phyloP scores from a whole-genome alignment of 2,888 invertebrate genomes.

The Caenorhabditis angaria region DNA sequence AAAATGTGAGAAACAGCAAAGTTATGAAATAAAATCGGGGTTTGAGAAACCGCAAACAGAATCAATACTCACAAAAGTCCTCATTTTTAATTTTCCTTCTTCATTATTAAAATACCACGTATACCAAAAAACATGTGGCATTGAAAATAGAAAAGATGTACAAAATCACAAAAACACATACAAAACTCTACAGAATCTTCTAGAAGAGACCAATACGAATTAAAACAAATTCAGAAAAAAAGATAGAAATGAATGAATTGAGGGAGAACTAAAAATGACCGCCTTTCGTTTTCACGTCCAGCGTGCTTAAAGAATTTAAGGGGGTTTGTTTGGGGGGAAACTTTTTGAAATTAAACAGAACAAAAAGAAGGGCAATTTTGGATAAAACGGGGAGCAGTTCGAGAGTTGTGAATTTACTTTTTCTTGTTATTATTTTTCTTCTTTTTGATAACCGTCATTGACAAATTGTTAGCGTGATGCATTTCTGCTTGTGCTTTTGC shows the following conservation, averaged over 20 bases:
- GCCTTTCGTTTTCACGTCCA: slow-evolving; percentile 44
- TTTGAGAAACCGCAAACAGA: not conserved
- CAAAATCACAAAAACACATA: slow-evolving; percentile 9
- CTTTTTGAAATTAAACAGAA: not conserved
- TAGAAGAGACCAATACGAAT: slow-evolving; percentile 5
- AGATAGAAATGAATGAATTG: slow-evolving; percentile 17
- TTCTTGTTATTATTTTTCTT: slow-evolving; percentile 28
- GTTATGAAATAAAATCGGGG: not conserved
- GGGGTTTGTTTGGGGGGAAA: not conserved
- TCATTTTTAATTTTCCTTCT: not conserved
- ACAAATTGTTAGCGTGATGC: slow-evolving; percentile 27
- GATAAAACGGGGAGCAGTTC: slow-evolving; percentile 27
- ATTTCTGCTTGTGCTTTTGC: slow-evolving; percentile 34
- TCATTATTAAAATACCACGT: not conserved
- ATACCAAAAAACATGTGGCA: not conserved
- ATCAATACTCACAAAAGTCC: not conserved
- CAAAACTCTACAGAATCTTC: slow-evolving; percentile 14
- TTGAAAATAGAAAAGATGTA: not conserved
- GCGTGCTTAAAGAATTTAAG: slow-evolving; percentile 20
- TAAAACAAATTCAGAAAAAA: slow-evolving; percentile 9
- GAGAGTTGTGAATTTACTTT: slow-evolving; percentile 3
- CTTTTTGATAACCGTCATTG: slow-evolving; percentile 29
- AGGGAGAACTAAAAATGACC: slow-evolving; percentile 19
- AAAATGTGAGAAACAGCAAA: too few relatives aligned
- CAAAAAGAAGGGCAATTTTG: slow-evolving; percentile 9